Conservation (phyloP, 1,140 invertebrate species). For the Tetramorium parvispinum region DNA sequence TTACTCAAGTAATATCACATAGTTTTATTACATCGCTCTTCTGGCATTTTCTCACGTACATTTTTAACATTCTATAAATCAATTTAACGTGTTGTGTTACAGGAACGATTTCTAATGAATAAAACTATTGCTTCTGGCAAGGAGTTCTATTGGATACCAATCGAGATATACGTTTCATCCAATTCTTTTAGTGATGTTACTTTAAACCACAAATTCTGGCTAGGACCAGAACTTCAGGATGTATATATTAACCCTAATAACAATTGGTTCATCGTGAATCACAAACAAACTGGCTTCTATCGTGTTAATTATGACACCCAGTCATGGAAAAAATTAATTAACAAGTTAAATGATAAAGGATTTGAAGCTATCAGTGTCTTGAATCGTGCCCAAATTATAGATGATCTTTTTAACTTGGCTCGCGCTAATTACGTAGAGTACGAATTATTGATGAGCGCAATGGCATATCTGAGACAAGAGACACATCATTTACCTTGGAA, state of each 20-base stretch:
- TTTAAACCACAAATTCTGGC: slow-evolving; percentile 74
- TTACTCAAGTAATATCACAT: slow-evolving; percentile 82
- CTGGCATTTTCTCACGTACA: too few relatives aligned
- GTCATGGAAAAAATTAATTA: slow-evolving; percentile 69
- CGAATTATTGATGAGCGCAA: slow-evolving; percentile 81
- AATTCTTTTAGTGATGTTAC: slow-evolving; percentile 30
- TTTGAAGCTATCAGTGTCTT: slow-evolving; percentile 85
- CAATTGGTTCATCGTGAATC: slow-evolving; percentile 88
- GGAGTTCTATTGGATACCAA: slow-evolving; percentile 71
- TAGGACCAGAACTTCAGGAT: slow-evolving; percentile 71
- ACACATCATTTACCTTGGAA: slow-evolving; percentile 83
- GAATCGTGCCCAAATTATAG: slow-evolving; percentile 88
- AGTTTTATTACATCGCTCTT: background rate
- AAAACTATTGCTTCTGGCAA: background rate
- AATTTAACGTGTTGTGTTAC: background rate
- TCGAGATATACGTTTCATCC: slow-evolving; percentile 64
- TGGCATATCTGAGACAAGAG: slow-evolving; percentile 88
- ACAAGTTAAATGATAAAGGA: slow-evolving; percentile 81
- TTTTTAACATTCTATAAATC: background rate
- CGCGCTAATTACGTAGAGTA: slow-evolving; percentile 80
- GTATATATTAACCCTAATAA: slow-evolving; percentile 68
- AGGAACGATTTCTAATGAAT: slow-evolving; percentile 26
- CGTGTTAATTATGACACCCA: slow-evolving; percentile 88
- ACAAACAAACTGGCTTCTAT: slow-evolving; percentile 88
- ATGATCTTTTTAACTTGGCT: slow-evolving; percentile 86